Percentiles rank a stretch among this genome's conserved stretches.
phyloP scores from a whole-genome alignment of 2,888 invertebrate genomes.

The Lasioglossum malachurum region DNA sequence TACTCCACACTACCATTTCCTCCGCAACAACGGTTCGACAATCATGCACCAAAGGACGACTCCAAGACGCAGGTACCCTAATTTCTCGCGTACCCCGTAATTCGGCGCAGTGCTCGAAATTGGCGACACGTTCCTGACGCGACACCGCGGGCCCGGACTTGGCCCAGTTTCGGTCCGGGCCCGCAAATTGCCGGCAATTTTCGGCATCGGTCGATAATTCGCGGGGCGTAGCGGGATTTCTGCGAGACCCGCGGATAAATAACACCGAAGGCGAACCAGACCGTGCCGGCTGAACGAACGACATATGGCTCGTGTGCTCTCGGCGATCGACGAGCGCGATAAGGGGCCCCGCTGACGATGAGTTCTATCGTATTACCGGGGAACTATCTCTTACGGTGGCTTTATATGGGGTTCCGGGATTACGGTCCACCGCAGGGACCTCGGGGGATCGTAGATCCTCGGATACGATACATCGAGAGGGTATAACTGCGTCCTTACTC shows the following conservation, averaged over 20 bases:
- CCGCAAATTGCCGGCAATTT: constrained; percentile 69
- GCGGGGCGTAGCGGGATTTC: constrained; percentile 35
- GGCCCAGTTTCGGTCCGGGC: constrained; percentile 56
- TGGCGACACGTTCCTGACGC: constrained; percentile 11
- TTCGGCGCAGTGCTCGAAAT: neutral
- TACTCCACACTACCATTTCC: too few relatives aligned
- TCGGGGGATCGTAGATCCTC: constrained; percentile 71
- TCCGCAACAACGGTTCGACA: too few relatives aligned
- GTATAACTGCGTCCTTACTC: constrained; percentile 56
- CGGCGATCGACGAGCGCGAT: constrained; percentile 63
- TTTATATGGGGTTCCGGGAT: constrained; percentile 70
- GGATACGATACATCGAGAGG: constrained; percentile 73
- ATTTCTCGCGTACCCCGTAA: neutral
- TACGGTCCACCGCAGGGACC: constrained; percentile 74
- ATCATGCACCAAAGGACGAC: too few relatives aligned
- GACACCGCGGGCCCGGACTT: neutral
- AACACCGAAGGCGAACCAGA: constrained; percentile 22
- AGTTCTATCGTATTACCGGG: constrained; percentile 62
- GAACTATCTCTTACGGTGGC: constrained; percentile 71
- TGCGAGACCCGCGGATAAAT: constrained; percentile 33
- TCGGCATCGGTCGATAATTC: constrained; percentile 8
- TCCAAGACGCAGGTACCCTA: neutral
- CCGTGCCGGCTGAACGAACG: constrained; percentile 10
- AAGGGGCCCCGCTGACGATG: constrained; percentile 31
- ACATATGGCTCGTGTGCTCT: constrained; percentile 46